Evolutionary conservation across 2,113 vertebrate species (phyloP), one percentile per base, ranked within the genome.

Genomic region (Sardina pilchardus): DNA sequence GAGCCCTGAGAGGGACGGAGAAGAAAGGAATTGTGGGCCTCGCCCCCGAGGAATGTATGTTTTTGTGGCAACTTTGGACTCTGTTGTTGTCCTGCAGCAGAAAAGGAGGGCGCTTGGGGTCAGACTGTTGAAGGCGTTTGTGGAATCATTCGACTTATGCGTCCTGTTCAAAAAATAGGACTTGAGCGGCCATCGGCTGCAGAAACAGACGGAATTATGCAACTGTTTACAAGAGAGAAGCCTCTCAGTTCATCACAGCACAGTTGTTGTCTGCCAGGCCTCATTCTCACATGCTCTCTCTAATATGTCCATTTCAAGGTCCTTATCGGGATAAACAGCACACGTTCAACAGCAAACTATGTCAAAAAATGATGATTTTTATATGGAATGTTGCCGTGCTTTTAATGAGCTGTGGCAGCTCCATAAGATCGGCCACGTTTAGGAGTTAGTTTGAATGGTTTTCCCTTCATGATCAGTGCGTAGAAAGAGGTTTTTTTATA

Each of bases 1-100:
- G 81, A 85, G 84, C 87, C 93, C 90, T 92, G 89, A 94, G 90
- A 84, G 82, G 78, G 93, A 92, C 89, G 91, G 88, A 91, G 88
- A 84, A 92, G 91, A 90, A 89, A 85, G 30, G 39, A 81, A 16
- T 36, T 78, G n/a, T 67, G 63, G 6, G n/a, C 26, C 71, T 78
- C 71, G 30, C 71, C 71, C 71, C 30, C 30, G 71, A 78, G 34
- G 71, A 78, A 78, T 78, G 71, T 78, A 36, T 59, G 75, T 88
- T 80, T 81, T 63, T 81, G 83, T 71, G 82, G 39, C 39, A 47
- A 85, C 21, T 53, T 36, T 85, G 30, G 24, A 6, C 34, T 90
- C 89, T 90, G 86, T 89, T 89, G 82, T 84, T 78, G 71, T 78
- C n/a, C 30, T 36, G 30, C 26, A 36, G 30, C 14, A 0, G 36